Base-by-base conservation (phyloP, 1,140 invertebrate species). In the Megalonaias nervosa region DNA sequence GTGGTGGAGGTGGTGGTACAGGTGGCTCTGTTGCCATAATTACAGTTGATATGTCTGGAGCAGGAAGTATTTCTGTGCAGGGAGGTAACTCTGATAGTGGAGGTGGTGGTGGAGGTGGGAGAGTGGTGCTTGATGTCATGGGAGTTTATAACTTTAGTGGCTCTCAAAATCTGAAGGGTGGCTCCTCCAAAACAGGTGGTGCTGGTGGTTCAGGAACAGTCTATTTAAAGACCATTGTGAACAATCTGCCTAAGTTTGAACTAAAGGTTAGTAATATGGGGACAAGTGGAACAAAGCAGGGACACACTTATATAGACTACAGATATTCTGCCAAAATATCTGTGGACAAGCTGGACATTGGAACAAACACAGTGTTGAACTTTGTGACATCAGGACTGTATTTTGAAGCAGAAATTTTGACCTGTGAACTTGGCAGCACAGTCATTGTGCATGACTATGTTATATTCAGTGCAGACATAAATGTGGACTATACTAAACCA, bases 161-260 rank as follows among this genome's bases (percentile, higher is more conserved):
- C 59, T 75, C 62, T 17, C 83, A 78, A 31, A 77, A 72, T 16
- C 67, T 83, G 31, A 71, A 72, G 61, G 85, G 85, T 66, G 85
- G 85, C 4, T 81, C 75, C 21, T 84, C 84, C 16, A 14, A 60
- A 6, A 60, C 26, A 15, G 82, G 80, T 16, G 75, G 82, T 57
- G 78, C 84, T n/a, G 86, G 86, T 48, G 85, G 85, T 9, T 75
- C 86, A 16, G 86, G 86, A 17, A 87, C 85, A 26, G 82, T 82
- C 15, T 82, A 76, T 62, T 48, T 48, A 48, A 48, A 48, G 38
- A 48, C 38, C 38, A 48, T 48, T 48, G 38, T 48, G 38, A 48
- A 48, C 38, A 48, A 48, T 48, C 38, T 48, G 38, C 38, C 38
- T 48, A 48, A 48, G 4, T 48, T 48, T 48, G 38, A 48, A 48